phyloP scores from a whole-genome alignment of 1,140 invertebrate genomes.

The Varroa destructor region DNA sequence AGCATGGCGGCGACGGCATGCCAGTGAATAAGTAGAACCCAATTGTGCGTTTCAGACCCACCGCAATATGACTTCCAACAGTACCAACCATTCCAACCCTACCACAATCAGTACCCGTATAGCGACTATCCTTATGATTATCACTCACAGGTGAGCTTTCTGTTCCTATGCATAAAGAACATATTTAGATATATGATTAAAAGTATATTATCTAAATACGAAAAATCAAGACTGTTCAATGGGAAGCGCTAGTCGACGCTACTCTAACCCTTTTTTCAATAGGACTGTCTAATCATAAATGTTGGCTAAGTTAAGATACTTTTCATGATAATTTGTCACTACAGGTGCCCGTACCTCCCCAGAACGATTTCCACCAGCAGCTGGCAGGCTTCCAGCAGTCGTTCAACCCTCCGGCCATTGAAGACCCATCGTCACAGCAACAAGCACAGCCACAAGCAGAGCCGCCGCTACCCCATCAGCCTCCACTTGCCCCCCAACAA shows the following conservation, averaged over 20 bases:
- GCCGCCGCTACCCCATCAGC: background rate
- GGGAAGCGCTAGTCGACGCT: too few species aligned
- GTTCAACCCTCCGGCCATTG: slow-evolving; percentile 1
- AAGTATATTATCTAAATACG: too few species aligned
- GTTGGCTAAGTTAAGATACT: too few species aligned
- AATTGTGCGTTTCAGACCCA: background rate
- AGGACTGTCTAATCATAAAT: too few species aligned
- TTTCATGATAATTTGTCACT: background rate
- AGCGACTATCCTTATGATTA: slow-evolving; percentile 25
- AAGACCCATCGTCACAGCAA: background rate
- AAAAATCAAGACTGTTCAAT: too few species aligned
- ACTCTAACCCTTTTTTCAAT: too few species aligned
- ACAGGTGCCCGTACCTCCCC: slow-evolving; percentile 12
- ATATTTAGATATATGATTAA: too few species aligned
- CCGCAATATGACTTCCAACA: slow-evolving; percentile 27
- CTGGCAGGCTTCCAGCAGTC: slow-evolving; percentile 26
- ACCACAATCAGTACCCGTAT: slow-evolving; percentile 9
- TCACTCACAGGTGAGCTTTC: slow-evolving; percentile 14
- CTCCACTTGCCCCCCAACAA: background rate
- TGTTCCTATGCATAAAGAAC: background rate
- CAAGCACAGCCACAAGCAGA: background rate
- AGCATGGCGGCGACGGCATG: too few species aligned
- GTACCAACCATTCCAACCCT: slow-evolving; percentile 4
- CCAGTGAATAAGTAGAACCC: too few species aligned
- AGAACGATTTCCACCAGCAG: slow-evolving; percentile 24